Evolutionary conservation across 2,797 vertebrate species (phyloP), one percentile per base, ranked within the genome.

Genomic region (Cyprinodon diabolis): DNA sequence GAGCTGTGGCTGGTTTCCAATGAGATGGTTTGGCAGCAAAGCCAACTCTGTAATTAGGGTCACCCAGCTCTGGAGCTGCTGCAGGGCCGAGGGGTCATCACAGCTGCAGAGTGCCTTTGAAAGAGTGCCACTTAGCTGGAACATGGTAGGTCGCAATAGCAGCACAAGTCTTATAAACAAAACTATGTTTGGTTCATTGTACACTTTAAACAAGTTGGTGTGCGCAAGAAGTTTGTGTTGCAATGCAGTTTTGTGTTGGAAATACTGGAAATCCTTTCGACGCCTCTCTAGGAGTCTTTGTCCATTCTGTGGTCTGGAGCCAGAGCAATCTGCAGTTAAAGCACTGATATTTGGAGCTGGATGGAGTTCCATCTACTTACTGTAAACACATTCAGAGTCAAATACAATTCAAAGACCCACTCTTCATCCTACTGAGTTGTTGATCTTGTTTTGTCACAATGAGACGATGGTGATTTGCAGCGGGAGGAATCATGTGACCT

Each of bases 21-120:
- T 85, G 90, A 92, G 89, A 91, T 72, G 81, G 87, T 90, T 92
- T 91, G 84, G 82, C 90, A 91, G 82, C 87, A 79, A 88, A 93
- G 89, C 89, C 80, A 87, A 72, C 78, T n/a, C 69, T 66, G 84
- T 93, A 93, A 94, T 94, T 93, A 94, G 82, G 91, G 85, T 86
- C 80, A 88, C 63, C 77, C 67, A 0, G 77, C 84, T 76, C 86
- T 71, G 79, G 91, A 86, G 72, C 82, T 75, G 84, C 69, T 14
- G 56, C 58, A 55, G 78, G 86, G 77, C 76, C 75, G 78, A 63
- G 58, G 71, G 87, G 85, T 92, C 82, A 66, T 74, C 71, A 69
- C 45, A 57, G 84, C 73, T 68, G 63, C 55, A 40, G 14, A 57
- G 82, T 58, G 80, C 47, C 19, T 90, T 86, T 88, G 79, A 91